Evolutionary conservation across 2,797 vertebrate species (phyloP), one percentile per base, ranked within the genome.

Genomic region (Pseudochaenichthys georgianus): DNA sequence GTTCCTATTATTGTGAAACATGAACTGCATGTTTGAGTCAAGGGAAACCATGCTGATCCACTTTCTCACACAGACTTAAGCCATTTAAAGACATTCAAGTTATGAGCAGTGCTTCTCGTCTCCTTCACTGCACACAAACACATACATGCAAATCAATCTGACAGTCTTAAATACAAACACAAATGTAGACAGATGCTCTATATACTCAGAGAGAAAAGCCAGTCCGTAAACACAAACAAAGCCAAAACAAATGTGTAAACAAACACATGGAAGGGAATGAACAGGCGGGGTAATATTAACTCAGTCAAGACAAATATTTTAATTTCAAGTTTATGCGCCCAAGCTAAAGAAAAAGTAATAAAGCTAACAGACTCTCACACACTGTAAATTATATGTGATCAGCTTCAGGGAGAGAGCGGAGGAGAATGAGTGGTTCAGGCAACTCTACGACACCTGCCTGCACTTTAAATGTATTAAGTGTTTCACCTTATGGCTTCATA

Each of bases 301-400:
- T 64, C 58, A 46, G 43, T 2, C 52, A 38, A 8, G 13, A 0
- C 42, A 76, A 67, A 78, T 82, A 78, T 78, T 78, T 54, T 4
- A 73, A 67, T 75, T 4, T 54, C 19, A 68, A 23, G 15, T 55
- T 41, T 28, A 34, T 70, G 73, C n/a, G 23, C 28, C 64, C 23
- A 34, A 52, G 41, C 11, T 13, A 38, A 1, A 46, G 61, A 41
- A 28, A 64, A 78, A 23, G 16, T 13, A 48, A 16, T 16, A 60
- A 58, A 64, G 28, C 57, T 9, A 65, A 71, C 15, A 8, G 9
- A 72, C 17, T 15, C 52, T 2, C 38, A 78, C 58, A 59, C 16
- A 41, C 3, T 15, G 2, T 7, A 2, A 38, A 64, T 63, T 21
- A 41, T 17, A 54, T 54, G 51, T 11, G 64, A 67, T 64, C 47